These are phyloP conservation scores for Lamellibrachia luymesi DNA, from an alignment of 1,140 invertebrate species.

Conservation along the genomic window DNA sequence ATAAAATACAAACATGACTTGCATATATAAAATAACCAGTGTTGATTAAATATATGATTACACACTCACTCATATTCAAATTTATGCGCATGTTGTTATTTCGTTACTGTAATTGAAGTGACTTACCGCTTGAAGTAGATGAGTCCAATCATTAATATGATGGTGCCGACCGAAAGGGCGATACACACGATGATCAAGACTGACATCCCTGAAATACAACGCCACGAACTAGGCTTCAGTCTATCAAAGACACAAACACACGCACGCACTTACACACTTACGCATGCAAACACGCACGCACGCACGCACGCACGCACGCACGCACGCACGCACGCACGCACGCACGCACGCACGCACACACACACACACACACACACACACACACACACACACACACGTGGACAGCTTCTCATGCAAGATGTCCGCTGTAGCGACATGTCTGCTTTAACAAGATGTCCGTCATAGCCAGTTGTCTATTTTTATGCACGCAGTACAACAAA, in stretches of 20 bases:
- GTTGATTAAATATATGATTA: background rate
- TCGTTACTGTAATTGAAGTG: background rate
- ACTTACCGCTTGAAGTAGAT: conserved; percentile 20
- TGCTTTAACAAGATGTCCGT: background rate
- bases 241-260: too few relatives aligned
- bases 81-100: background rate
- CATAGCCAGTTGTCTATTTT: background rate
- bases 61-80: background rate
- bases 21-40: background rate
- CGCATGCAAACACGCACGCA: background rate
- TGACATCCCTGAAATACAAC: conserved; percentile 15
- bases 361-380: too few relatives aligned
- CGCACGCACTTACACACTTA: too few relatives aligned
- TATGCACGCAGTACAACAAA: background rate
- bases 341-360: too few relatives aligned
- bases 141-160: conserved; percentile 14
- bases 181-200: conserved; percentile 20
- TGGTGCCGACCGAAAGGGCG: conserved; percentile 7
- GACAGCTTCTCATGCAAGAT: too few relatives aligned
- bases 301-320: too few relatives aligned
- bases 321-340: too few relatives aligned
- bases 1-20: background rate
- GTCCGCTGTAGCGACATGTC: background rate
- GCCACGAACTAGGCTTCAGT: background rate
- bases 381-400: background rate